These are phyloP conservation scores for Penaeus japonicus DNA, from an alignment of 1,140 invertebrate genomes.

Conservation along the genomic window DNA sequence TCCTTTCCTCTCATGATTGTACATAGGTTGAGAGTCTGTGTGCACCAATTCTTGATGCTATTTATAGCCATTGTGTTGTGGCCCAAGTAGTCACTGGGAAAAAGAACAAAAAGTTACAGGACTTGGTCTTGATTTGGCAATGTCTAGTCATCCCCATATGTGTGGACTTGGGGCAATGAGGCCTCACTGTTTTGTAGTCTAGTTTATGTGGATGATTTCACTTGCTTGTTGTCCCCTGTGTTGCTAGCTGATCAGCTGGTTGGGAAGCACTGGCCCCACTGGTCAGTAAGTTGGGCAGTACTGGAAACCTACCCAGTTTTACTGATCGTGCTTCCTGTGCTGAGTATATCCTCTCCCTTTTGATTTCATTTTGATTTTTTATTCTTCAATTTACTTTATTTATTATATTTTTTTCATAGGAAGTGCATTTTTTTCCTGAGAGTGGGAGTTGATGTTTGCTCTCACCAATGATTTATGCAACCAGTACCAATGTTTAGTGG, in stretches of 20 bases:
- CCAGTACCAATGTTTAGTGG: conserved; percentile 42
- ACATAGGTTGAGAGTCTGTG: conserved; percentile 45
- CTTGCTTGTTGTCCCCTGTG: conserved; percentile 36
- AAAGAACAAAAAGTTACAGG: conserved; percentile 36
- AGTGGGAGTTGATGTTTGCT: conserved; percentile 25
- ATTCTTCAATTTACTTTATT: neutral
- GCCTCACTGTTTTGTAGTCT: conserved; percentile 49
- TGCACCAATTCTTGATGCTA: conserved; percentile 43
- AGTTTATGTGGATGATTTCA: conserved; percentile 51
- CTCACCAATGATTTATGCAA: conserved; percentile 44
- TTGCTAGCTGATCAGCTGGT: conserved; percentile 38
- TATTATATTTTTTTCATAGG: conserved; percentile 4
- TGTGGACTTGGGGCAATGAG: conserved; percentile 36
- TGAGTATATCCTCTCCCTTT: neutral
- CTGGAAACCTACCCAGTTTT: neutral
- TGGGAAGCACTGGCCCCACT: conserved; percentile 26
- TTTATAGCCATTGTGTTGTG: conserved; percentile 39
- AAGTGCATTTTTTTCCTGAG: conserved; percentile 35
- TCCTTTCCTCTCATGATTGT: conserved; percentile 36
- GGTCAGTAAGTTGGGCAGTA: conserved; percentile 10
- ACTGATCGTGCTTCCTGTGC: conserved; percentile 18
- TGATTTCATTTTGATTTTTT: neutral
- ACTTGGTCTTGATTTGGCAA: conserved; percentile 45
- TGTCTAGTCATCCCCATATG: conserved; percentile 47
- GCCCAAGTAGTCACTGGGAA: conserved; percentile 41